phyloP scores from a whole-genome alignment of 2,797 vertebrate species.

The Bryconaethiops microstoma region DNA sequence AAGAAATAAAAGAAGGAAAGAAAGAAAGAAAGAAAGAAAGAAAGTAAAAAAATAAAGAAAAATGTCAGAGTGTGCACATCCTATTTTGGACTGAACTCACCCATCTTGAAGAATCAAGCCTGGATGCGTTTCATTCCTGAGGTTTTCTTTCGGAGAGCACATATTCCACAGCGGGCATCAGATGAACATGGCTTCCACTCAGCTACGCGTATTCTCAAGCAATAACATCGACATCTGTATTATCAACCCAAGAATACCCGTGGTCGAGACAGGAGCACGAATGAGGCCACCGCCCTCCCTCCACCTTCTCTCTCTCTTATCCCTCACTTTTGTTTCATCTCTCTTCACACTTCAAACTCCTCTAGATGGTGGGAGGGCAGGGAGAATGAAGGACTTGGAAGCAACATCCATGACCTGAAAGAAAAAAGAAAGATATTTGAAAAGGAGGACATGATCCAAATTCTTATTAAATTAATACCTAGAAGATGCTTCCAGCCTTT shows the following conservation, averaged over 20 bases:
- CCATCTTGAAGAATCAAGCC: conserved; percentile 9
- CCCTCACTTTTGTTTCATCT: conserved; percentile 55
- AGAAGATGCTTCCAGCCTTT: neutral
- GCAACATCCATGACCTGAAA: conserved; percentile 53
- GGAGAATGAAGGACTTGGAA: conserved; percentile 15
- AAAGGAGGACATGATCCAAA: conserved; percentile 1
- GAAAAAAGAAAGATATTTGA: conserved; percentile 26
- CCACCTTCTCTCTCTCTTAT: conserved; percentile 50
- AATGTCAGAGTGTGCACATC: neutral
- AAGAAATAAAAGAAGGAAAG: neutral
- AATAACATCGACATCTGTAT: conserved; percentile 83
- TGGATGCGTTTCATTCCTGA: conserved; percentile 10
- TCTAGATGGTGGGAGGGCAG: conserved; percentile 55
- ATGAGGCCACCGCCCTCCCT: conserved; percentile 51
- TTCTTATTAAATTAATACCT: conserved; percentile 15
- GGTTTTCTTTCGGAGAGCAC: conserved; percentile 1
- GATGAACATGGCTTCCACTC: conserved; percentile 71
- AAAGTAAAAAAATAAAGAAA: neutral
- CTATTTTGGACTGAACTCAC: conserved; percentile 32
- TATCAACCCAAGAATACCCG: conserved; percentile 83
- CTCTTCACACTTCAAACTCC: conserved; percentile 54
- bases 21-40: neutral
- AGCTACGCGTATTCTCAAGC: conserved; percentile 85
- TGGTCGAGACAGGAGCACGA: conserved; percentile 79
- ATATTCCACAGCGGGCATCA: conserved; percentile 14